Evolutionary conservation across 2,888 invertebrate genomes (phyloP).

Genomic region (Dromius quadrimaculatus): DNA sequence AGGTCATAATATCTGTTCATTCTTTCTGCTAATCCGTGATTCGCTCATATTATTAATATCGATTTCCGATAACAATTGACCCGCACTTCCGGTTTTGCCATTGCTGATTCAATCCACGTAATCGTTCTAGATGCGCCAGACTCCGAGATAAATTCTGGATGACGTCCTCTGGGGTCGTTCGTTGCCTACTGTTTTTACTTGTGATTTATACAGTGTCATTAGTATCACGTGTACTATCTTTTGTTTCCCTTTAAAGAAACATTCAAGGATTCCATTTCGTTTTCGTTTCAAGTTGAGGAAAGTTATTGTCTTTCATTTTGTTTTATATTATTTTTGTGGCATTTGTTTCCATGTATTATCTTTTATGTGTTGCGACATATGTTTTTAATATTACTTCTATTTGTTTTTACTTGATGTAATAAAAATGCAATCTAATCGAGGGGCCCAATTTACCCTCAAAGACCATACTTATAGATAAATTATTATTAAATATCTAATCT

Average conservation of each 20-base stretch:
- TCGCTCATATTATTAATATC: constrained; percentile 36
- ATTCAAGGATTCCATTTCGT: constrained; percentile 28
- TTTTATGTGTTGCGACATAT: too few species aligned
- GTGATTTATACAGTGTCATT: constrained; percentile 50
- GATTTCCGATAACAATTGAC: constrained; percentile 19
- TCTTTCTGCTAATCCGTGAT: background rate
- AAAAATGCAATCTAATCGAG: too few species aligned
- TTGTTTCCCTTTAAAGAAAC: constrained; percentile 16
- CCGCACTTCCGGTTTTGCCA: constrained; percentile 21
- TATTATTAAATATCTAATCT: too few species aligned
- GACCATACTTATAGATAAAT: too few species aligned
- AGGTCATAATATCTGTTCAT: background rate
- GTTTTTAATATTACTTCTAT: too few species aligned
- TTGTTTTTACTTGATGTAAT: too few species aligned
- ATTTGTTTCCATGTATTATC: background rate
- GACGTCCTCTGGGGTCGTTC: constrained; percentile 39
- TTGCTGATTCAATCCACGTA: constrained; percentile 36
- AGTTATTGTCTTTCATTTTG: constrained; percentile 27
- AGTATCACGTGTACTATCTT: constrained; percentile 43
- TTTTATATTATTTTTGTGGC: constrained; percentile 9
- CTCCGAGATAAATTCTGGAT: constrained; percentile 7
- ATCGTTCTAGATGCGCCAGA: background rate
- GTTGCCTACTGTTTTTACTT: constrained; percentile 37
- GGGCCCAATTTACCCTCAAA: too few species aligned
- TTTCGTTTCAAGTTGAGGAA: constrained; percentile 19